phyloP scores from a whole-genome alignment of 2,797 vertebrate species.

The Betta splendens region DNA sequence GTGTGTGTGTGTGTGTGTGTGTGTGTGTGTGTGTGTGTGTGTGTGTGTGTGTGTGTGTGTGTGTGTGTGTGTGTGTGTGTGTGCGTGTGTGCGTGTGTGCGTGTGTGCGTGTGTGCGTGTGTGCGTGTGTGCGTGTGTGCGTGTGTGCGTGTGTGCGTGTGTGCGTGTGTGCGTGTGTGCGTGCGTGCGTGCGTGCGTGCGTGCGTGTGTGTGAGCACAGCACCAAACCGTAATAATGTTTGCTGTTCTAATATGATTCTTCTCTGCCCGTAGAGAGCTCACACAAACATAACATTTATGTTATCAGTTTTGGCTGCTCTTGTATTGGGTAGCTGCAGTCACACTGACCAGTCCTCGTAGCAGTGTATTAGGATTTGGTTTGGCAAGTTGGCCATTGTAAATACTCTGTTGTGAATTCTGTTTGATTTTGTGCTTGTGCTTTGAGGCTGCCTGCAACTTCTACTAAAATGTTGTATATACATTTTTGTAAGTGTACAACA shows the following conservation, averaged over 20 bases:
- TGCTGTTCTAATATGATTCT: constrained; percentile 19
- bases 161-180: too few species aligned
- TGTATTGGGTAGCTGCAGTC: not conserved
- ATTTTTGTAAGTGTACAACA: too few species aligned
- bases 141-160: too few species aligned
- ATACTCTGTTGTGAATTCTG: not conserved
- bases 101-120: too few species aligned
- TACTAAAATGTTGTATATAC: too few species aligned
- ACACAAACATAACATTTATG: constrained; percentile 25
- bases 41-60: too few species aligned
- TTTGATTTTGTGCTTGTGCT: not conserved
- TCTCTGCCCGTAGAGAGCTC: constrained; percentile 13
- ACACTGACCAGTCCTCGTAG: not conserved
- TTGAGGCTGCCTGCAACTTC: not conserved
- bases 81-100: too few species aligned
- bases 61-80: too few species aligned
- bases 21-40: too few species aligned
- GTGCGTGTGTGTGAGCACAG: not conserved
- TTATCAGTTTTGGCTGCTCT: constrained; percentile 12
- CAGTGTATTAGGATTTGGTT: constrained; percentile 1
- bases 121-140: too few species aligned
- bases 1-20: too few species aligned
- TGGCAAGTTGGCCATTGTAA: not conserved
- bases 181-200: too few species aligned
- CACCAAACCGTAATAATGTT: constrained; percentile 25